Evolutionary conservation across 2,888 invertebrate species (phyloP).

Genomic region (Shargacucullia verbasci): DNA sequence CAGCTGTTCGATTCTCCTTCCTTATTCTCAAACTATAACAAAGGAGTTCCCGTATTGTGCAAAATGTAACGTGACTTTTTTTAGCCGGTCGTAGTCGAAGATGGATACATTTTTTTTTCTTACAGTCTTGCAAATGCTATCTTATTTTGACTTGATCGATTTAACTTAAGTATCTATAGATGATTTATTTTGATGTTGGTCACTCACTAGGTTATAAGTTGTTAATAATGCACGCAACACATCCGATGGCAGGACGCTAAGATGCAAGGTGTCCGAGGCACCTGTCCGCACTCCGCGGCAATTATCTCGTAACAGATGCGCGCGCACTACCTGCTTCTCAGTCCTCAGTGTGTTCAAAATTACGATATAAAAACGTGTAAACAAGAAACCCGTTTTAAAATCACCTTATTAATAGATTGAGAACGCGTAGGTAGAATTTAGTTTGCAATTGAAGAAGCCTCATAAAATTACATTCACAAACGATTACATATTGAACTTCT

Average conservation of each 20-base stretch:
- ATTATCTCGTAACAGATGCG: constrained; percentile 87
- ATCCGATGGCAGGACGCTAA: constrained; percentile 64
- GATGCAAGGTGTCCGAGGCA: constrained; percentile 84
- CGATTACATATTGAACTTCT: neutral
- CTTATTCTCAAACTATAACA: constrained; percentile 82
- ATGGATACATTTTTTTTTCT: constrained; percentile 53
- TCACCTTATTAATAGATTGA: constrained; percentile 38
- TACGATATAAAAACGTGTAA: constrained; percentile 64
- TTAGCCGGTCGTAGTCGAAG: constrained; percentile 61
- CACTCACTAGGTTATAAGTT: constrained; percentile 39
- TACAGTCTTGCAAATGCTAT: constrained; percentile 15
- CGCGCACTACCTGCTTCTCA: constrained; percentile 75
- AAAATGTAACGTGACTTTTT: constrained; percentile 83
- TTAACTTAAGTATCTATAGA: constrained; percentile 22
- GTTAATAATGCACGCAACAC: constrained; percentile 27
- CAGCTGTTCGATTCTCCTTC: constrained; percentile 84
- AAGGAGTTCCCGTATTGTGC: constrained; percentile 81
- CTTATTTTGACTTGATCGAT: constrained; percentile 18
- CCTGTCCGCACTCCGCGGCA: constrained; percentile 81
- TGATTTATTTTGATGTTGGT: constrained; percentile 15
- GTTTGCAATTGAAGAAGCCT: constrained; percentile 12
- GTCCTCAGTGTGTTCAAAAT: constrained; percentile 58
- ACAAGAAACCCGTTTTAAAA: constrained; percentile 60
- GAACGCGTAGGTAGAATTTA: constrained; percentile 5
- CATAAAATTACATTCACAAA: constrained; percentile 7